Base-by-base conservation (phyloP, 2,888 invertebrate genomes). In the Tetheella fluctuosa region DNA sequence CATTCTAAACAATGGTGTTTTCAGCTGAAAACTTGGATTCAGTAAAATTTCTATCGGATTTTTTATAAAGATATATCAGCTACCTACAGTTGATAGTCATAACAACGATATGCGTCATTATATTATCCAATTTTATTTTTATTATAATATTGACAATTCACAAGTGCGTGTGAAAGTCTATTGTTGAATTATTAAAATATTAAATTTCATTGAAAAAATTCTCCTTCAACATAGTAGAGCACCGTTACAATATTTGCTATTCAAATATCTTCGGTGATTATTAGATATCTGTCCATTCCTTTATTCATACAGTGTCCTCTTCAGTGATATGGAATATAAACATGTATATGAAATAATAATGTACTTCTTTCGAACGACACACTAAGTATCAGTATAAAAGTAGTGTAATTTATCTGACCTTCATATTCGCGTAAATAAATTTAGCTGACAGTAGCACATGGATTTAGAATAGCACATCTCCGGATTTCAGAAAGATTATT, bases 281-380 rank as follows among this genome's bases (percentile, higher is more conserved):
- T 34, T 55, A 37, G 17, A 34, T 55, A 55, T 55, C 20, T 54
- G 12, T 54, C 20, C 20, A 25, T 13, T 55, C 34, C 34, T 34
- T 23, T 55, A 55, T 30, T 30, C 23, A 15, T 1, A 55, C 55
- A 34, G 37, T 34, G 55, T 55, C 55, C 48, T 48, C 48, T 10
- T 55, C 55, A 23, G 34, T 23, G 34, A 48, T 34, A 34, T 34
- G 20, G 13, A 37, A 55, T 55, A 48, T 20, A 48, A 48, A 48
- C 48, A 20, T 20, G 48, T 20, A 48, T n/a, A 48, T 48, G 17
- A 20, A 48, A 48, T 48, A 48, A n/a, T 48, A 20, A 48, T 48
- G 1, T 48, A 48, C n/a, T n/a, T 20, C 10, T 48, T 48, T 48
- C 48, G 20, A 20, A 48, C 20, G 48, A 20, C 10, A n/a, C 48